phyloP scores from a whole-genome alignment of 2,888 invertebrate species.

The Euproctis similis region DNA sequence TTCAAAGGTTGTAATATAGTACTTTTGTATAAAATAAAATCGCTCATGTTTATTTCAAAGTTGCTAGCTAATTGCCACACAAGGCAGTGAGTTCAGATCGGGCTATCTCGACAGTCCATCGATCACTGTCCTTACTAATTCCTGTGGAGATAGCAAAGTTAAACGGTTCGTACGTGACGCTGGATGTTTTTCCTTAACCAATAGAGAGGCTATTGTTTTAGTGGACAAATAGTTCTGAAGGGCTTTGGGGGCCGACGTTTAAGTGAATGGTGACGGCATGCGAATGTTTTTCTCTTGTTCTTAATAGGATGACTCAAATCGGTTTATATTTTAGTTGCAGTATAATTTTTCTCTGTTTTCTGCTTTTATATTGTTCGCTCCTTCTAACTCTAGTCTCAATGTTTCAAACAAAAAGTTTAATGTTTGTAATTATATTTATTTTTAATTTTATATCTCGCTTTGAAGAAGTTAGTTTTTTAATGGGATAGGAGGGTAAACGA shows the following conservation, averaged over 20 bases:
- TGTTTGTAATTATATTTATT: no score
- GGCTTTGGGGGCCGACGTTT: slow-evolving; percentile 5
- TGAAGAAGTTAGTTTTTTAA: no score
- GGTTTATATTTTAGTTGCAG: background rate
- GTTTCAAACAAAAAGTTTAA: no score
- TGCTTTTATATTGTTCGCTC: background rate
- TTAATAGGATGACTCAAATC: background rate
- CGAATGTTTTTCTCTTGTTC: slow-evolving; percentile 7
- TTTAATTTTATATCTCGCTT: no score
- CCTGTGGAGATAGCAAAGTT: slow-evolving; percentile 18
- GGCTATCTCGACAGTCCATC: slow-evolving; percentile 20
- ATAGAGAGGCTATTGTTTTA: slow-evolving; percentile 16
- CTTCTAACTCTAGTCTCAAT: background rate
- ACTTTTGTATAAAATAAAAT: no score
- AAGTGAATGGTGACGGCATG: slow-evolving; percentile 5
- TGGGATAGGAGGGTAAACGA: no score
- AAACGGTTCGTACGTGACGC: slow-evolving; percentile 15
- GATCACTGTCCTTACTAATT: slow-evolving; percentile 25
- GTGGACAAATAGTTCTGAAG: slow-evolving; percentile 11
- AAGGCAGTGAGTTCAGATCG: slow-evolving; percentile 10
- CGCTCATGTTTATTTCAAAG: slow-evolving; percentile 6
- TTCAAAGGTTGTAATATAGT: no score
- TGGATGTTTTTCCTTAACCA: slow-evolving; percentile 11
- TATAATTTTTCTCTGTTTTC: background rate
- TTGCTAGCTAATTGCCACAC: slow-evolving; percentile 13